phyloP scores from a whole-genome alignment of 2,113 vertebrate species.

The Grus americana region DNA sequence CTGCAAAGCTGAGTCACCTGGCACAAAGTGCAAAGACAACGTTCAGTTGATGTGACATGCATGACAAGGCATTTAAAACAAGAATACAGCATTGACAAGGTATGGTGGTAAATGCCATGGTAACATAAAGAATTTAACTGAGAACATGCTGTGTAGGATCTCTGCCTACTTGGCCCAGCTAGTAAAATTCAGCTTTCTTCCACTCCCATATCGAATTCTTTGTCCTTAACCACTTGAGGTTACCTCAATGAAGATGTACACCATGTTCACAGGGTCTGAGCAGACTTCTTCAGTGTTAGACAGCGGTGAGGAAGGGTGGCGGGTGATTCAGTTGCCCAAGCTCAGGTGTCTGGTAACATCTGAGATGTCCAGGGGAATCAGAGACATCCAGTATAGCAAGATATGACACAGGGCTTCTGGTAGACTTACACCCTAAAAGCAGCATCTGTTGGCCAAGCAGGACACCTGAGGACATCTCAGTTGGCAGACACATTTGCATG shows the following conservation, averaged over 20 bases:
- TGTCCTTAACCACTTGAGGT: not conserved
- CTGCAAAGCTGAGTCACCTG: not conserved
- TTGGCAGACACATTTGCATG: not conserved
- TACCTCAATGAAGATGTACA: not conserved
- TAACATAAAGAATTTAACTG: not conserved
- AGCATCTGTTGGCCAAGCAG: not conserved
- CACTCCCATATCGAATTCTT: not conserved
- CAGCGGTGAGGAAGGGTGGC: no score
- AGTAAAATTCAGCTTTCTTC: not conserved
- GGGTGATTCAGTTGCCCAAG: not conserved
- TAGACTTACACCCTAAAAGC: not conserved
- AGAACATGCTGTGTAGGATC: not conserved
- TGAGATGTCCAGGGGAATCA: not conserved
- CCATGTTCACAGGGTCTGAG: not conserved
- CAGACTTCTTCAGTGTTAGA: not conserved
- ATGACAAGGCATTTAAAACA: not conserved
- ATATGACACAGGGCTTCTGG: not conserved
- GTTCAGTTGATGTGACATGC: not conserved
- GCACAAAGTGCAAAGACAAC: not conserved
- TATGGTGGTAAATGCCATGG: not conserved
- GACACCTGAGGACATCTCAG: not conserved
- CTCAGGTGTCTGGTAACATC: not conserved
- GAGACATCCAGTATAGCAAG: not conserved
- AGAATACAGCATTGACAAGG: not conserved
- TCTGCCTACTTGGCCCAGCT: not conserved